Base-by-base conservation (phyloP, 1,140 invertebrate species). In the Cotesia glomerata region DNA sequence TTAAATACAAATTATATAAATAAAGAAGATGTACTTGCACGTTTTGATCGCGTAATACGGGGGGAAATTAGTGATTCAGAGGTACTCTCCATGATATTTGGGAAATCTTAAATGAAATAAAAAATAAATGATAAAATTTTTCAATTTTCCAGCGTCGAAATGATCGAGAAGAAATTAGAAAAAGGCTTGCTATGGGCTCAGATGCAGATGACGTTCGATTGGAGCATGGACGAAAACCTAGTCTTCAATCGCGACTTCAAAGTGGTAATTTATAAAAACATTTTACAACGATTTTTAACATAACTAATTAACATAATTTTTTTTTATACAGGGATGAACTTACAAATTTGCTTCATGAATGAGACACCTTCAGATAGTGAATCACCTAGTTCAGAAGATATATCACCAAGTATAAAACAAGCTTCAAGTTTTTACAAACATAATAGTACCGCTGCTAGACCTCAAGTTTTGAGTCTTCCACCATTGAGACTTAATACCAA, bases 321-420 rank as follows among this genome's bases (percentile, higher is more conserved):
- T 39, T 63, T 74, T 81, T 84, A 84, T 88, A 52, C 84, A 95
- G 93, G 94, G 68, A 96, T 94, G 92, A 97, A 97, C 88, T 90
- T 97, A 14, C 95, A 97, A 89, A 96, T 97, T 78, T 96, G 95
- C 89, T 97, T 97, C 85, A 95, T 97, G 94, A 97, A 97, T 85
- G 95, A 98, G 81, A 94, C 94, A 58, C 92, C 92, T 14, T 95
- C 94, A 61, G 95, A 96, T 79, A 93, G 89, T 74, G 93, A 94
- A 82, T 93, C 92, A 63, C 91, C 91, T 51, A 89, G 88, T 62
- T 93, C 91, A 39, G 93, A 94, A 75, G 92, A 94, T 16, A 26
- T 51, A 3, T 77, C 79, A 4, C 77, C 78, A 1, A 77, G 75
- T 18, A 68, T 74, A 0, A 80, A 81, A 62, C 72, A 76, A 9